phyloP scores from a whole-genome alignment of 1,140 invertebrate genomes.

The Drosophila arizonae region DNA sequence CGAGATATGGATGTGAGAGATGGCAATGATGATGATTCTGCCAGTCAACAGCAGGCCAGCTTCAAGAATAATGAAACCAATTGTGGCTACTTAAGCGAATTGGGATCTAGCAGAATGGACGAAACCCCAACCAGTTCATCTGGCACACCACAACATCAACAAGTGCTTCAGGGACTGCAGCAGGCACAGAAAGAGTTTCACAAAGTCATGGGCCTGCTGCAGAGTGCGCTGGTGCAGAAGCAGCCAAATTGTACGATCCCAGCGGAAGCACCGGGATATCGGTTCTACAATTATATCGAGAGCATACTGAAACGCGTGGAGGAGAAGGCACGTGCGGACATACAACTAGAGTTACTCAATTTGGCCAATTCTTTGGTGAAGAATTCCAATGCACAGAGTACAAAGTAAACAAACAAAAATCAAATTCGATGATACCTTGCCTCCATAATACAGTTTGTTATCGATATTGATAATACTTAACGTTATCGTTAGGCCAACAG shows the following conservation, averaged over 20 bases:
- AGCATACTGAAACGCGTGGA: constrained; percentile 37
- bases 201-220: constrained; percentile 34
- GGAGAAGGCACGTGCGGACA: constrained; percentile 13
- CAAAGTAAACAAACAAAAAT: neutral
- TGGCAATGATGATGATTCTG: too few relatives aligned
- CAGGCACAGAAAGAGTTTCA: constrained; percentile 11
- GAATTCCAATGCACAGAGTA: neutral
- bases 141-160: neutral
- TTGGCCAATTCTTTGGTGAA: constrained; percentile 25
- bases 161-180: neutral
- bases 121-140: neutral
- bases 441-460: too few relatives aligned
- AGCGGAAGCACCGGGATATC: constrained; percentile 6
- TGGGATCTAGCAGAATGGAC: neutral
- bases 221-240: constrained; percentile 24
- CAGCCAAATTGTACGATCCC: neutral
- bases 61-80: neutral
- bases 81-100: neutral
- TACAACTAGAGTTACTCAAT: constrained; percentile 37
- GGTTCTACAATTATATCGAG: constrained; percentile 44
- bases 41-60: too few relatives aligned
- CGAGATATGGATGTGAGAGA: neutral
- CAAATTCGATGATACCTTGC: too few relatives aligned
- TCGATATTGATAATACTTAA: too few relatives aligned
- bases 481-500: too few relatives aligned